phyloP scores from a whole-genome alignment of 2,113 vertebrate species.

The Macaca mulatta region DNA sequence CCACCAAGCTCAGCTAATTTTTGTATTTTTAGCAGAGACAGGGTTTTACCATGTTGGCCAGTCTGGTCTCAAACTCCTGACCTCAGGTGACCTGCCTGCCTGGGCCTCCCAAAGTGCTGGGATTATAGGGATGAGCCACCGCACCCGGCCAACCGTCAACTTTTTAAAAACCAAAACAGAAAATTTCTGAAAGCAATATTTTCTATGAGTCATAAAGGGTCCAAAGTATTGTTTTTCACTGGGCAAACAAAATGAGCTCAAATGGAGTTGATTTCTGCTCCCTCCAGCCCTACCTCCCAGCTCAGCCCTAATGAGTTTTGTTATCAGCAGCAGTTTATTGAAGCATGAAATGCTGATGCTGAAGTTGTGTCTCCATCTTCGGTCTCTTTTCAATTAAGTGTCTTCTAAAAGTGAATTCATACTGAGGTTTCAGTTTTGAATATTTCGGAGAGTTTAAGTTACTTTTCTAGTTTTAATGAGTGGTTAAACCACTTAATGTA shows the following conservation, averaged over 20 bases:
- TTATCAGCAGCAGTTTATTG: background rate
- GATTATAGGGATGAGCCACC: too few species aligned
- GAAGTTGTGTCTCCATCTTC: background rate
- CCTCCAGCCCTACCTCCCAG: background rate
- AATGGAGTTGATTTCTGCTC: background rate
- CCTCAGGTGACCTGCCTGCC: too few species aligned
- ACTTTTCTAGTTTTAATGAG: background rate
- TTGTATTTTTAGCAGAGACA: too few species aligned
- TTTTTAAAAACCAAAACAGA: background rate
- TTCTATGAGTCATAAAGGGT: background rate
- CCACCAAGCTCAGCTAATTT: too few species aligned
- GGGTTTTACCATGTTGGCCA: too few species aligned
- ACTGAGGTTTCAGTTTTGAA: background rate
- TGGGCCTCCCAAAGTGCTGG: too few species aligned
- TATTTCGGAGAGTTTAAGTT: background rate
- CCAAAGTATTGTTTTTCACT: background rate
- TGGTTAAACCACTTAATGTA: background rate
- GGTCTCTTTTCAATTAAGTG: background rate
- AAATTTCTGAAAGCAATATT: background rate
- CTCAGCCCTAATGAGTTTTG: background rate
- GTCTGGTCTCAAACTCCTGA: too few species aligned
- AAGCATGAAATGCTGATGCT: background rate
- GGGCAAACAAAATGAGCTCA: background rate
- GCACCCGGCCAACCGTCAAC: fast-evolving
- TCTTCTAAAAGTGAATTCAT: constrained; percentile 15